Conservation (phyloP, 2,888 invertebrate species). For the Zaprionus lineosus region DNA sequence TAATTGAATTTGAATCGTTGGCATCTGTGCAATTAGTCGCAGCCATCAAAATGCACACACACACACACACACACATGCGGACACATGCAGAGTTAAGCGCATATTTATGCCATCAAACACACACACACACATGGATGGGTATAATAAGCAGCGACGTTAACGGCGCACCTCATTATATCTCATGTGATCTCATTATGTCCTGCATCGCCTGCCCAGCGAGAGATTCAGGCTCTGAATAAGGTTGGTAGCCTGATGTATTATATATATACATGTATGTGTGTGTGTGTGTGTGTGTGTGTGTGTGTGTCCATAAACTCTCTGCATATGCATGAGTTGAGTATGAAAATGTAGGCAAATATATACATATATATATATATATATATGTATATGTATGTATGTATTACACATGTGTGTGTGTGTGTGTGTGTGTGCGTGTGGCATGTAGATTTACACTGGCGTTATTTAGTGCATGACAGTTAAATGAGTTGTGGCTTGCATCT, state of each 20-base stretch:
- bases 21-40: conserved; percentile 75
- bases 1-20: conserved; percentile 79
- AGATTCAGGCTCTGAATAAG: conserved; percentile 9
- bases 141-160: conserved; percentile 56
- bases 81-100: conserved; percentile 8
- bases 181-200: conserved; percentile 74
- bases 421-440: conserved; percentile 21
- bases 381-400: conserved; percentile 16
- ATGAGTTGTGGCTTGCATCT: conserved; percentile 71
- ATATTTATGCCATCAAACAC: conserved; percentile 3
- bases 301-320: conserved; percentile 54
- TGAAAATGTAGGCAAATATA: too few relatives aligned
- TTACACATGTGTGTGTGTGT: conserved; percentile 4
- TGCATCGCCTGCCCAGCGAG: conserved; percentile 13
- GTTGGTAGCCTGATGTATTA: conserved; percentile 32
- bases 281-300: conserved; percentile 34
- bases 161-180: conserved; percentile 73
- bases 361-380: conserved; percentile 5
- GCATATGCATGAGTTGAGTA: conserved; percentile 4
- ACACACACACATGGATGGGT: conserved; percentile 6
- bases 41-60: conserved; percentile 53
- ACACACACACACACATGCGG: conserved; percentile 22
- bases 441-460: conserved; percentile 68
- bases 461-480: conserved; percentile 78
- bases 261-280: conserved; percentile 12